Base-by-base conservation (phyloP, 53 echinoderm and acorn worm genomes). In the Holothuria leucospilota region DNA sequence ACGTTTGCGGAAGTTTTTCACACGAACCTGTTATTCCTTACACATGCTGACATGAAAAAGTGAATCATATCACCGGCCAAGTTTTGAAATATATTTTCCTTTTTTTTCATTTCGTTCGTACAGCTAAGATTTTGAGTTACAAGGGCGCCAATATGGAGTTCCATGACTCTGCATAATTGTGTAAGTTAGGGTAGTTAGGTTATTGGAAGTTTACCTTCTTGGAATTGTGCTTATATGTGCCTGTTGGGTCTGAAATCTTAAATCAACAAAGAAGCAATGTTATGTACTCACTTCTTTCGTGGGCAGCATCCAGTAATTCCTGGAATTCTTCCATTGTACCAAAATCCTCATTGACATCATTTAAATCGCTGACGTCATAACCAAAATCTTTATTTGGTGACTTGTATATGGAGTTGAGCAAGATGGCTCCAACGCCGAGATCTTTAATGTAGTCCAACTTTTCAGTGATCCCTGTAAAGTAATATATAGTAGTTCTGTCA, bases 351-450 rank as follows among this genome's bases (percentile, higher is more conserved):
- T 94, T 92, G 29, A 94, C 90, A 13, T 81, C 84, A 12, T 68
- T 87, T 67, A 92, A 93, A 69, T 96, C 93, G 18, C 73, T 85
- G 77, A 96, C 87, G 63, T 96, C 96, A 68, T 96, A 93, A 27
- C 96, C 90, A 62, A 93, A 93, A 62, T 92, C 96, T 51, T 29
- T 59, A 27, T 89, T 87, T 20, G 91, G 91, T 6, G 96, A 94
- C 66, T 89, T 89, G 87, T 94, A 96, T 40, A 96, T 89, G 15
- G 96, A 87, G 60, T 86, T 94, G 40, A 96, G 65, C 89, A 94
- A 71, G 46, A 96, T 84, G 0, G 96, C 91, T 20, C 89, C 88
- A 6, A 96, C 89, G 18, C 93, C 93, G 0, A 96, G 83, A 25
- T 88, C 72, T 25, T 87, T 71, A 63, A 96, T 68, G 86, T 96